Conservation (phyloP, 2,113 vertebrate species). For the Psettodes erumei region DNA sequence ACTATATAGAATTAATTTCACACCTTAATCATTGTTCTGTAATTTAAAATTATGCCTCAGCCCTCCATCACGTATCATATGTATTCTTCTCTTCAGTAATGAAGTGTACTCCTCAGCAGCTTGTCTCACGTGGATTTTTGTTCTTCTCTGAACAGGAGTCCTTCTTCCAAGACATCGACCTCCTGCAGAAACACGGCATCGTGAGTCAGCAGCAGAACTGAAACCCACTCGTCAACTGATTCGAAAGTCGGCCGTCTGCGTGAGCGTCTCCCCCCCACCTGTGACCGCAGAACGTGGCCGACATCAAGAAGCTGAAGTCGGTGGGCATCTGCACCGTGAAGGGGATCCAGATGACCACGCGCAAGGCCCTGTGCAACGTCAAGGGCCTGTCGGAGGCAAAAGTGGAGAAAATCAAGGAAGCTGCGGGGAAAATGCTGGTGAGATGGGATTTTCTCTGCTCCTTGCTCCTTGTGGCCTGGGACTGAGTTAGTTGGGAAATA, state of each 20-base stretch:
- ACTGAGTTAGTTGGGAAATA: not conserved
- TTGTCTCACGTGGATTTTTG: not conserved
- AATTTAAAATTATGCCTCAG: not conserved
- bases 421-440: slow-evolving; percentile 96
- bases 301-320: slow-evolving; percentile 97
- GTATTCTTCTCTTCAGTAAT: not conserved
- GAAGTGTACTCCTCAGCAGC: not conserved
- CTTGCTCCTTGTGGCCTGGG: not conserved
- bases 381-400: slow-evolving; percentile 98
- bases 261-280: not conserved
- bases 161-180: slow-evolving; percentile 97
- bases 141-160: slow-evolving; percentile 84
- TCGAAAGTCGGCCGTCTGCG: not conserved
- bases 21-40: no score
- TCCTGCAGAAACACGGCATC: slow-evolving; percentile 97
- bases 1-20: not conserved
- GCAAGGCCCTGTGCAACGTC: slow-evolving; percentile 92
- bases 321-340: slow-evolving; percentile 97
- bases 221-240: not conserved
- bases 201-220: slow-evolving; percentile 83
- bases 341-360: slow-evolving; percentile 98
- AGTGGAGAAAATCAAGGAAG: slow-evolving; percentile 99
- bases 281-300: slow-evolving; percentile 90
- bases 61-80: no score
- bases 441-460: slow-evolving; percentile 32